A percentile compares a stretch with the other conserved stretches of the same genome.
Conservation (phyloP, 2,113 vertebrate genomes). For the Nesogale talazaci region DNA sequence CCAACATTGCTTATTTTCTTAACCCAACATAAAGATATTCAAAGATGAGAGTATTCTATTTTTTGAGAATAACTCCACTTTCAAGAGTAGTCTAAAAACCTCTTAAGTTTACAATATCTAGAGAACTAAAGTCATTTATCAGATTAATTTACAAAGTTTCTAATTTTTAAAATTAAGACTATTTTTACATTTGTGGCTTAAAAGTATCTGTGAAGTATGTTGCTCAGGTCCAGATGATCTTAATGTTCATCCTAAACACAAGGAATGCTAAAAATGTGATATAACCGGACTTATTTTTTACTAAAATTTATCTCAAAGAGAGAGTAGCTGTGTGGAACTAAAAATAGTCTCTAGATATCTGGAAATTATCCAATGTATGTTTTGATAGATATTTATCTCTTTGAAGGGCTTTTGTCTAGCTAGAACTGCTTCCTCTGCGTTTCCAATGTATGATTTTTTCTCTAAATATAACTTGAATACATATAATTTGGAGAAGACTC, state of each 20-base stretch:
- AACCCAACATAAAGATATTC: neutral
- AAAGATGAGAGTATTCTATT: neutral
- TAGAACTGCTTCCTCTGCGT: neutral
- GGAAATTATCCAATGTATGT: neutral
- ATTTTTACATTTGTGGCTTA: neutral
- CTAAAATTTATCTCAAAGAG: neutral
- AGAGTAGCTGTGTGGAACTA: neutral
- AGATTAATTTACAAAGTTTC: neutral
- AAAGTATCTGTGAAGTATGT: neutral
- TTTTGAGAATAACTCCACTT: neutral
- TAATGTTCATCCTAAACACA: neutral
- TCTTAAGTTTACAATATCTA: neutral
- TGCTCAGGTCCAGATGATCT: neutral
- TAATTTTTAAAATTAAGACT: neutral
- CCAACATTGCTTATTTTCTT: neutral
- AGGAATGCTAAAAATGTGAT: neutral
- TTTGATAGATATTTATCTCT: neutral
- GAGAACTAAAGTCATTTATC: neutral
- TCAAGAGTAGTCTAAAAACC: neutral
- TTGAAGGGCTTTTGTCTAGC: neutral
- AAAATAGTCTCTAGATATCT: neutral
- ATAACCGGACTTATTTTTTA: neutral
- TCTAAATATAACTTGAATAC: neutral
- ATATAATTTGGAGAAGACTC: neutral
- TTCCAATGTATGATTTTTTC: neutral